Evolutionary conservation across 2,113 vertebrate genomes (phyloP).

Genomic region (Myrmecobius fasciatus): DNA sequence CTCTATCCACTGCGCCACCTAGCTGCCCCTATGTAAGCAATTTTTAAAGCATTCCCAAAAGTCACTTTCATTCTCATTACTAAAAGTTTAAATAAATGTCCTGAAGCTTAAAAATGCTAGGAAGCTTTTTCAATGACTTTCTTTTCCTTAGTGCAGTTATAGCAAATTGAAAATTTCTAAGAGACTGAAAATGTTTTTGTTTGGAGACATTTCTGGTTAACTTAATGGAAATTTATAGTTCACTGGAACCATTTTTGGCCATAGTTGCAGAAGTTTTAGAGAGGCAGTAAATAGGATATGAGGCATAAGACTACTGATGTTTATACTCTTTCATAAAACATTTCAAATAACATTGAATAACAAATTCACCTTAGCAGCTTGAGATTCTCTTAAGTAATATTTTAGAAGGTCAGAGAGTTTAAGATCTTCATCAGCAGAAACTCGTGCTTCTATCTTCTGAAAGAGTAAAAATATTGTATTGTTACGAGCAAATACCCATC

Average conservation of each 20-base stretch:
- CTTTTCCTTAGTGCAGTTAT: background rate
- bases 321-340: background rate
- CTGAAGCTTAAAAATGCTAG: conserved; percentile 39
- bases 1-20: too few relatives aligned
- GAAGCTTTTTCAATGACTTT: background rate
- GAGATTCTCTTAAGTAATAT: conserved; percentile 98
- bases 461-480: conserved; percentile 58
- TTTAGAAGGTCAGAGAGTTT: conserved; percentile 98
- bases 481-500: conserved; percentile 23
- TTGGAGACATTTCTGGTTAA: conserved; percentile 1
- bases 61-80: background rate
- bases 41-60: conserved; percentile 37
- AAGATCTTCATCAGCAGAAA: conserved; percentile 97
- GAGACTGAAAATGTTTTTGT: background rate
- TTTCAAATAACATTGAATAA: conserved; percentile 33
- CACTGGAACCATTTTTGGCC: background rate
- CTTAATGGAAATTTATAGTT: conserved; percentile 17
- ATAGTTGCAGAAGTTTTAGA: conserved; percentile 4
- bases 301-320: background rate
- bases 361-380: conserved; percentile 95
- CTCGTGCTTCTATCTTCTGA: conserved; percentile 97
- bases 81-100: conserved; percentile 8
- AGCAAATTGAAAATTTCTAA: background rate
- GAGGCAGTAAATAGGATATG: background rate
- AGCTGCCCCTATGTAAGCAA: too few relatives aligned